Percentiles rank a stretch among this genome's conserved stretches.
Conservation (phyloP, 2,797 vertebrate genomes). For the Pygocentrus nattereri region DNA sequence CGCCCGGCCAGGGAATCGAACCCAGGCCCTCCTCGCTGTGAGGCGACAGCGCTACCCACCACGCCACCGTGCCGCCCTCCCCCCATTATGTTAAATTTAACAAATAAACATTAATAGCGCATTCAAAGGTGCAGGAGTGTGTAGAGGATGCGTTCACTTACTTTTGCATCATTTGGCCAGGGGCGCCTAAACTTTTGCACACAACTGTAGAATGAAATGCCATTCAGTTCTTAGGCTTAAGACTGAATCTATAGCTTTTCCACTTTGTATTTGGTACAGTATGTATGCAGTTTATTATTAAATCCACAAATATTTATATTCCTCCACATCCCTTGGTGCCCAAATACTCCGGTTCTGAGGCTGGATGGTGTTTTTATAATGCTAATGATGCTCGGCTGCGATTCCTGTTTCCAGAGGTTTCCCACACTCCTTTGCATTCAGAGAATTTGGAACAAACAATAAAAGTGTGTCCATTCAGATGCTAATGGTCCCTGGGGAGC, state of each 20-base stretch:
- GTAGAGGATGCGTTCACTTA: too few species aligned
- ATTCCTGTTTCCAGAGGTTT: constrained; percentile 59
- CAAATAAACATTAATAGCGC: too few species aligned
- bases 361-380: not conserved
- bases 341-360: not conserved
- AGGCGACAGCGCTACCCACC: too few species aligned
- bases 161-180: too few species aligned
- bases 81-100: too few species aligned
- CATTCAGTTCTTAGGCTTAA: not conserved
- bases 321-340: not conserved
- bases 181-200: too few species aligned
- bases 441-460: constrained; percentile 42
- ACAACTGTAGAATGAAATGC: not conserved
- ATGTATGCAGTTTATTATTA: not conserved
- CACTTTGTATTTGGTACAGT: not conserved
- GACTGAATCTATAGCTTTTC: not conserved
- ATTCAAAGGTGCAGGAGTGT: too few species aligned
- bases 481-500: constrained; percentile 30
- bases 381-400: constrained; percentile 42
- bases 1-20: too few species aligned
- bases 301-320: not conserved
- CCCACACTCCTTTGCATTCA: constrained; percentile 55
- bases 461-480: constrained; percentile 59
- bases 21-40: too few species aligned
- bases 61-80: too few species aligned